Evolutionary conservation across 2,113 vertebrate species (phyloP).

Genomic region (Paraplagusia blochii): DNA sequence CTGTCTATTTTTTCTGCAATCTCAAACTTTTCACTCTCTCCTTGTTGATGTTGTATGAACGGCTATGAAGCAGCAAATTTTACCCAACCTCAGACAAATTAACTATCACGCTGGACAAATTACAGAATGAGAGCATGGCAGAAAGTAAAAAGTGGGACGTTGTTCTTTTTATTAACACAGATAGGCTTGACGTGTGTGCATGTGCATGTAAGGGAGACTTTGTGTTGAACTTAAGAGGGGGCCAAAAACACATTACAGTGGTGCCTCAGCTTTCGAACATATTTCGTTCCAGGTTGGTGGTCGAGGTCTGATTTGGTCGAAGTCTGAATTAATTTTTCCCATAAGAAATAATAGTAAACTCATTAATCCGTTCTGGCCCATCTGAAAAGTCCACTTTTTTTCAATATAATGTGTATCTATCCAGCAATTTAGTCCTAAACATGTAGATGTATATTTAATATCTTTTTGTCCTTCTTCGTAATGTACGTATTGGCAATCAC

Average conservation of each 20-base stretch:
- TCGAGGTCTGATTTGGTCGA: too few relatives aligned
- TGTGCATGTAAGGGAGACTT: slow-evolving; percentile 2
- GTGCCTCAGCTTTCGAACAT: too few relatives aligned
- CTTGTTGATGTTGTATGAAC: slow-evolving; percentile 45
- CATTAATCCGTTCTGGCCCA: too few relatives aligned
- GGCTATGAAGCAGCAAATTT: slow-evolving; percentile 32
- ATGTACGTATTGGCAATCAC: too few relatives aligned
- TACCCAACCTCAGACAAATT: slow-evolving; percentile 60
- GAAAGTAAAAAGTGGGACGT: slow-evolving; percentile 64
- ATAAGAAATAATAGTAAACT: too few relatives aligned
- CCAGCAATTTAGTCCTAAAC: too few relatives aligned
- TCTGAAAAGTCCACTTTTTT: too few relatives aligned
- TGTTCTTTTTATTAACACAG: slow-evolving; percentile 59
- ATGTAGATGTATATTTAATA: too few relatives aligned
- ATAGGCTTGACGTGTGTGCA: not conserved
- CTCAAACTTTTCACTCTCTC: slow-evolving; percentile 26
- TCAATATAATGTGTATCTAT: too few relatives aligned
- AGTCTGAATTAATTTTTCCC: too few relatives aligned
- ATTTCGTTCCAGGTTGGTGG: too few relatives aligned
- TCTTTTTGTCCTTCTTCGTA: too few relatives aligned
- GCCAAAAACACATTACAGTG: slow-evolving; percentile 18
- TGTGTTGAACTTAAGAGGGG: slow-evolving; percentile 14
- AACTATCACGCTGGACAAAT: slow-evolving; percentile 59
- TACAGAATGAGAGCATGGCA: slow-evolving; percentile 37
- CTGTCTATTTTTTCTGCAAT: slow-evolving; percentile 45